Conservation (phyloP, 2,113 vertebrate species). For the Oplegnathus fasciatus region DNA sequence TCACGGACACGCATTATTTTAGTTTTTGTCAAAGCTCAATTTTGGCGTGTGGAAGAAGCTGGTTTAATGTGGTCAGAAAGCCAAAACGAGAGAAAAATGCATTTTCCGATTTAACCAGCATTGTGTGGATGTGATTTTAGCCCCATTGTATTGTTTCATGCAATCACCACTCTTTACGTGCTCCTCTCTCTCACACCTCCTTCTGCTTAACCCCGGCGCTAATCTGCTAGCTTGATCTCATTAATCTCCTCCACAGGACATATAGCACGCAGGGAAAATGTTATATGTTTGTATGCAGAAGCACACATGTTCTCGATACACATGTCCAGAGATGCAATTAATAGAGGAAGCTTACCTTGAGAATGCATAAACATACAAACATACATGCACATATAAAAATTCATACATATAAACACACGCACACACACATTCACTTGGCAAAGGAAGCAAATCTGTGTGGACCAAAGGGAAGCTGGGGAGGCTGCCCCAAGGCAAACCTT, state of each 20-base stretch:
- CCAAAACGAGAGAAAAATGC: background rate
- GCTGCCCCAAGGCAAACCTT: slow-evolving; percentile 27
- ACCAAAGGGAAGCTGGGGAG: slow-evolving; percentile 13
- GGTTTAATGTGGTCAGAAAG: background rate
- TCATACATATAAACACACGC: background rate
- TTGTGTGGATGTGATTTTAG: background rate
- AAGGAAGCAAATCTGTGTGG: background rate
- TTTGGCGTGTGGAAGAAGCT: background rate
- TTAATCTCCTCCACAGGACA: too few species aligned
- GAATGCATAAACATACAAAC: slow-evolving; percentile 8
- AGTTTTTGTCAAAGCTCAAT: background rate
- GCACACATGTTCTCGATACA: background rate
- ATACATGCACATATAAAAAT: background rate
- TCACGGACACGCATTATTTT: background rate
- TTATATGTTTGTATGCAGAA: background rate
- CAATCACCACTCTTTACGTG: background rate
- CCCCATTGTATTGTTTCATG: background rate
- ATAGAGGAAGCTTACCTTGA: slow-evolving; percentile 9
- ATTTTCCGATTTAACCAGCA: background rate
- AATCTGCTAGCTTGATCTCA: background rate
- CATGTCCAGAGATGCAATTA: background rate
- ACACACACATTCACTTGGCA: slow-evolving; percentile 7
- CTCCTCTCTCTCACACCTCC: background rate
- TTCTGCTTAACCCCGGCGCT: background rate
- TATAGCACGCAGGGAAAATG: background rate